Conservation (phyloP, 1,140 invertebrate species). For the Hesperophylax magnus region DNA sequence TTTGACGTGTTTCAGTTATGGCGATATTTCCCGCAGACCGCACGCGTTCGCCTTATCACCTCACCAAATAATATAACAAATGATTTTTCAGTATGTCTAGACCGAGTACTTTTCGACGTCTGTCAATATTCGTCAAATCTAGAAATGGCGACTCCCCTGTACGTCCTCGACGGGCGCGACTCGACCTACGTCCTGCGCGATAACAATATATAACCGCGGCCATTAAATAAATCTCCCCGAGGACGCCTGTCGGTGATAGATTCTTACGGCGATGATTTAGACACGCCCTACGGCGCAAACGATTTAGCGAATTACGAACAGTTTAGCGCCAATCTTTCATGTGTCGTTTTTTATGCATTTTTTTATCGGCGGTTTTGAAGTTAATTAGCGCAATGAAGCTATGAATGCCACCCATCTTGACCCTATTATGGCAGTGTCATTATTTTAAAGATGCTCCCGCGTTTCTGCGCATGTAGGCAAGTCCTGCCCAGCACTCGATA, state of each 20-base stretch:
- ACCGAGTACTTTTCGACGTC: conserved; percentile 55
- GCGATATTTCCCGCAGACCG: not conserved
- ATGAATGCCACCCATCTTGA: not conserved
- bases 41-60: conserved; percentile 25
- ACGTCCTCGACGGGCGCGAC: conserved; percentile 15
- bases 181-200: conserved; percentile 32
- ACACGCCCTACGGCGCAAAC: conserved; percentile 52
- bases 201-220: conserved; percentile 28
- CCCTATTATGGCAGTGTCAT: not conserved
- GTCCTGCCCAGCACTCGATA: conserved; percentile 48
- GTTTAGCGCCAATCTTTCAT: conserved; percentile 42
- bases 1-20: not conserved
- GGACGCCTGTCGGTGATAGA: conserved; percentile 32
- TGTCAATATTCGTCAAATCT: conserved; percentile 58
- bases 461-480: conserved; percentile 44
- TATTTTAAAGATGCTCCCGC: not conserved
- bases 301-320: conserved; percentile 45
- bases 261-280: conserved; percentile 34
- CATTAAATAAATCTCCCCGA: conserved; percentile 29
- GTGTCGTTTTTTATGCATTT: conserved; percentile 36
- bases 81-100: conserved; percentile 47
- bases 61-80: conserved; percentile 42
- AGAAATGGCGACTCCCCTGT: conserved; percentile 53
- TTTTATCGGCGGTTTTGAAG: conserved; percentile 35
- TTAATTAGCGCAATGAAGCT: conserved; percentile 23